phyloP scores from a whole-genome alignment of 2,113 vertebrate genomes.

The Bufo bufo region DNA sequence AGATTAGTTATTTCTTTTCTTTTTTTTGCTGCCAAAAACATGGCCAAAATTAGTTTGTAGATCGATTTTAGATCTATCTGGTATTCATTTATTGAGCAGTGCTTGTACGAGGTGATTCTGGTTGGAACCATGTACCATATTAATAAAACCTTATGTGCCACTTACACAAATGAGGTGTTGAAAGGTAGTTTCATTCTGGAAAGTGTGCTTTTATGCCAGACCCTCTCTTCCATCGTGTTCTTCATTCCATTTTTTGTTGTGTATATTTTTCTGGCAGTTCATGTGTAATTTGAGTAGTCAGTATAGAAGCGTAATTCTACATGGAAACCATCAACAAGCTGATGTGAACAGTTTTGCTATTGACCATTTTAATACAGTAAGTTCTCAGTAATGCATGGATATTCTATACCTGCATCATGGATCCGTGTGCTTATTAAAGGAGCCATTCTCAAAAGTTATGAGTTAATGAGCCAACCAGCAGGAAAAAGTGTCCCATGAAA shows the following conservation, averaged over 20 bases:
- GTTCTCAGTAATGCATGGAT: no score
- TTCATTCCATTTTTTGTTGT: neutral
- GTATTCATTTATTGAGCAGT: neutral
- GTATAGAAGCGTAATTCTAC: neutral
- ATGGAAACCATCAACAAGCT: neutral
- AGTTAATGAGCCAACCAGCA: no score
- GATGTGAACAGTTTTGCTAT: neutral
- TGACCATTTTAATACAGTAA: neutral
- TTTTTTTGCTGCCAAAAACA: neutral
- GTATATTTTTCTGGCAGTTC: neutral
- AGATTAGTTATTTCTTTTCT: neutral
- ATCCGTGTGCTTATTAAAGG: no score
- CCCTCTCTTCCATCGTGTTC: neutral
- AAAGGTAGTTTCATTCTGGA: constrained; percentile 1
- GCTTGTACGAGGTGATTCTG: neutral
- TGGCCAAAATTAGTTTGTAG: neutral
- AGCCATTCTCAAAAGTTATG: no score
- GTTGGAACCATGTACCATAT: neutral
- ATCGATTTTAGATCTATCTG: neutral
- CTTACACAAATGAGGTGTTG: constrained; percentile 9
- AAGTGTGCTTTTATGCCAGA: neutral
- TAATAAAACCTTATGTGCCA: constrained; percentile 10
- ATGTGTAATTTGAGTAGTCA: neutral
- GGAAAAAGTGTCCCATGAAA: no score
- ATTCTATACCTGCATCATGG: no score